A percentile compares a stretch with the other conserved stretches of the same genome.
phyloP scores from a whole-genome alignment of 1,140 invertebrate genomes.

The Holcopasites calliopsidis region DNA sequence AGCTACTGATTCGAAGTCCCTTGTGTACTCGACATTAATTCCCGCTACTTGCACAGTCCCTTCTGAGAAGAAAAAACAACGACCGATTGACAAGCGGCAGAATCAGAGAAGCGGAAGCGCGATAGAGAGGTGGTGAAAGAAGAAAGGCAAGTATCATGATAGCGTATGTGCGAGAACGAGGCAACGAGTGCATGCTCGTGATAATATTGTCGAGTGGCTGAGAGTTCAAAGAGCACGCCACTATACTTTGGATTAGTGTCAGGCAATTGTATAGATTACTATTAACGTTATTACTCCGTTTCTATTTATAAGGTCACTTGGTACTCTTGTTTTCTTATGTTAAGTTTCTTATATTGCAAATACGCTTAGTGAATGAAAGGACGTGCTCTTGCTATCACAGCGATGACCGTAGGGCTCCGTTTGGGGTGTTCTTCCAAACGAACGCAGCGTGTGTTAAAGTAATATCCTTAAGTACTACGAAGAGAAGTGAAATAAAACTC shows the following conservation, averaged over 20 bases:
- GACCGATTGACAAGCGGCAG: not conserved
- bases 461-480: not conserved
- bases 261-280: too few relatives aligned
- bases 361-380: too few relatives aligned
- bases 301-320: too few relatives aligned
- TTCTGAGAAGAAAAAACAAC: slow-evolving; percentile 33
- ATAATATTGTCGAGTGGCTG: slow-evolving; percentile 28
- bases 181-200: slow-evolving; percentile 31
- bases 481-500: not conserved
- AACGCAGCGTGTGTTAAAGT: not conserved
- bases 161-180: slow-evolving; percentile 15
- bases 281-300: too few relatives aligned
- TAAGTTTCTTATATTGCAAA: too few relatives aligned
- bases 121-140: not conserved
- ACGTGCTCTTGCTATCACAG: too few relatives aligned
- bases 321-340: too few relatives aligned
- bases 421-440: too few relatives aligned
- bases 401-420: too few relatives aligned
- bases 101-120: not conserved
- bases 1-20: slow-evolving; percentile 57
- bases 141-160: slow-evolving; percentile 21
- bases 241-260: too few relatives aligned
- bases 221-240: slow-evolving; percentile 33
- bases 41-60: slow-evolving; percentile 42
- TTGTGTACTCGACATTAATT: slow-evolving; percentile 54